phyloP scores from a whole-genome alignment of 2,113 vertebrate species.

The Passer domesticus region DNA sequence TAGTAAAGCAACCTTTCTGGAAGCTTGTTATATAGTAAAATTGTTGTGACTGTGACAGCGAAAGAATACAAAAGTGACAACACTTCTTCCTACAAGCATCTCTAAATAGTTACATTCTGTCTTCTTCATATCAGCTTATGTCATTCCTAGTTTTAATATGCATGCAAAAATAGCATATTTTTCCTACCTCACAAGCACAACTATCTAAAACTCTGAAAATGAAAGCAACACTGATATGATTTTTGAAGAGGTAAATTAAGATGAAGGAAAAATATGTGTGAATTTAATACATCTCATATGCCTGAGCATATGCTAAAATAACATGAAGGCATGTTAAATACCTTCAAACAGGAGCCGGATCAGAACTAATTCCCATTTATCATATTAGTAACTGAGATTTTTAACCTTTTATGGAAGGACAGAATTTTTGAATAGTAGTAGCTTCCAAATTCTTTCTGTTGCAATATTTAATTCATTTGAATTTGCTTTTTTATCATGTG shows the following conservation, averaged over 20 bases:
- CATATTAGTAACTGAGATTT: neutral
- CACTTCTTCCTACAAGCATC: neutral
- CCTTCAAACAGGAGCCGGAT: neutral
- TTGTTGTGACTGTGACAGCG: neutral
- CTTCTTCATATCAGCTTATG: neutral
- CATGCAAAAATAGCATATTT: neutral
- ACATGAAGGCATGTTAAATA: neutral
- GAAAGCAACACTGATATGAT: neutral
- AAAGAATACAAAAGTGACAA: neutral
- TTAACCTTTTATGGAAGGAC: neutral
- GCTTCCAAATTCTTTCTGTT: neutral
- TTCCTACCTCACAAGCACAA: neutral
- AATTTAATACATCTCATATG: neutral
- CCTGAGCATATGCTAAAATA: neutral
- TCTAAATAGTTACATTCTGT: neutral
- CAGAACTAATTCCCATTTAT: neutral
- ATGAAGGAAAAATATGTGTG: neutral
- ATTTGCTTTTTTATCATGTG: neutral
- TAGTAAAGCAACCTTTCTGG: neutral
- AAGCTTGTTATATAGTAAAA: neutral
- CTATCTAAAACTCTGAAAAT: neutral
- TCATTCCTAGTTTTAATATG: neutral
- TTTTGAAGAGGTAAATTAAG: neutral
- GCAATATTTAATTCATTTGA: neutral
- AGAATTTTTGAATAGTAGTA: neutral